Base-by-base conservation (phyloP, 2,113 vertebrate genomes). In the Onychostoma macrolepis region DNA sequence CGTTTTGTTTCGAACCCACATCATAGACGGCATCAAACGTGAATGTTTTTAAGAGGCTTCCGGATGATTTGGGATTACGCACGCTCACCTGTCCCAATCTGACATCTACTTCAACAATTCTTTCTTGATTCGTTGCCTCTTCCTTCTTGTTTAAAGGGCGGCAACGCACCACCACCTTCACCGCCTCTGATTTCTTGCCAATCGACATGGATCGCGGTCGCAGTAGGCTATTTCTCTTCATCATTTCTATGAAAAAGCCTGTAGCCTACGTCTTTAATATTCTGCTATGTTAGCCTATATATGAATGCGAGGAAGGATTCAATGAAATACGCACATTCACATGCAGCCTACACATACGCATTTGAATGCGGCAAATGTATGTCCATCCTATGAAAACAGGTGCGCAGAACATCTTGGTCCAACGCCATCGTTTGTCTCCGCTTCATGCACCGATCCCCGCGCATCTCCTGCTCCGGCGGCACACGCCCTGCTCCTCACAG, bases 1-100 rank as follows among this genome's bases (percentile, higher is more conserved):
- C 98, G 0, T 93, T 93, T 91, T 99, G 97, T 90, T 94, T 96
- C 76, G 97, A 97, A 77, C 91, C 93, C 92, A 94, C 95, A 61
- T 97, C 98, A n/a, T 97, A 97, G 7, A 99, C 98, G 0, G 97
- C 96, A 41, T 99, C 97, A 88, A 99, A 99, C 43, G 97, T 98
- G 95, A 99, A 99, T 3, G 96, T 96, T 88, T 99, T 99, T 92
- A 96, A 93, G 43, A 96, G 95, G 87, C 97, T 97, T 6, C 96
- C 97, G 1, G 96, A 94, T 0, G 95, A 95, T 89, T 94, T 96
- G 45, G 97, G 97, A 90, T 97, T 97, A 4, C 94, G 94, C 86
- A 99, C 93, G 86, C 95, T 96, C 92, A 99, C 97, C 94, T 97
- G 98, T 43, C 98, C 98, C 94, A 98, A 93, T 90, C 95, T 96